phyloP scores from a whole-genome alignment of 2,888 invertebrate genomes.

The Meghimatium bilineatum region DNA sequence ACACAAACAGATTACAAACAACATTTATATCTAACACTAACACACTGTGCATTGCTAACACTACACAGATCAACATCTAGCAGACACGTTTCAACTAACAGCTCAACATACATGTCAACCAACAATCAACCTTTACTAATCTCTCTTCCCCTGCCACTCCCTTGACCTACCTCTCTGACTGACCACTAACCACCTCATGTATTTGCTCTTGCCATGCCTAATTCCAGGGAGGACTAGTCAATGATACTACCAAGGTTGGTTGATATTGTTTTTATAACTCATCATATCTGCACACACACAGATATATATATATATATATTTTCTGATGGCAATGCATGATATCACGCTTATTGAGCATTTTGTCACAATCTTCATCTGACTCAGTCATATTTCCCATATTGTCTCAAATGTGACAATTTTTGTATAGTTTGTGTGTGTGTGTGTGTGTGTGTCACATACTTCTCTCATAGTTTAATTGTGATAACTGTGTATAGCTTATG shows the following conservation, averaged over 20 bases:
- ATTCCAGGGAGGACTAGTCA: constrained; percentile 73
- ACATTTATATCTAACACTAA: background rate
- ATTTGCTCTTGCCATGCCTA: constrained; percentile 11
- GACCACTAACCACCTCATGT: background rate
- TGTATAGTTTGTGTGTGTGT: too few relatives aligned
- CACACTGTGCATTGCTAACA: background rate
- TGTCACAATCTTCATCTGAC: too few relatives aligned
- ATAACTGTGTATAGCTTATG: too few relatives aligned
- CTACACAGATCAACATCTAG: background rate
- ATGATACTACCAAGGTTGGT: constrained; percentile 78
- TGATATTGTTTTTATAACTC: constrained; percentile 11
- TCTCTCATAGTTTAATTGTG: too few relatives aligned
- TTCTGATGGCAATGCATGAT: too few relatives aligned
- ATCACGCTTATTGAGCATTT: too few relatives aligned
- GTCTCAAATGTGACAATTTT: too few relatives aligned
- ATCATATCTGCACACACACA: too few relatives aligned
- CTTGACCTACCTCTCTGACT: background rate
- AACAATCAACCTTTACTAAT: background rate
- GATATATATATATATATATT: too few relatives aligned
- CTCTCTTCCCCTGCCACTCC: background rate
- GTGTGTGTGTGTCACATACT: too few relatives aligned
- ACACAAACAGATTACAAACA: background rate
- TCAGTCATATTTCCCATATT: too few relatives aligned
- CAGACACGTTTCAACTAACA: background rate
- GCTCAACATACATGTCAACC: too few relatives aligned